A percentile compares a stretch with the other conserved stretches of the same genome.
Conservation (phyloP, 2,797 vertebrate species). For the Enoplosus armatus region DNA sequence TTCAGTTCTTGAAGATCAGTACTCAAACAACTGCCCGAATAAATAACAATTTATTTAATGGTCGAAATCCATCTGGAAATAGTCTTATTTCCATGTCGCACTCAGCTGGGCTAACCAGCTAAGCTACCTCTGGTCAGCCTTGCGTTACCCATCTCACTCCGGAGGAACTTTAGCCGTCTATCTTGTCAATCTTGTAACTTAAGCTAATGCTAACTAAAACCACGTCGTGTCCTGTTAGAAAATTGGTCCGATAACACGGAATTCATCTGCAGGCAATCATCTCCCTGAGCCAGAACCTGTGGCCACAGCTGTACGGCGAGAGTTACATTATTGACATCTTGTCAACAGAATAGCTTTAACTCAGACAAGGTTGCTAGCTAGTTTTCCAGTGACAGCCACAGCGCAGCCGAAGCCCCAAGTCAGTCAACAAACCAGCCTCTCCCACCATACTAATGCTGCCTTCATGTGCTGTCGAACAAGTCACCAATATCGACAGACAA, state of each 20-base stretch:
- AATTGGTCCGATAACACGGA: background rate
- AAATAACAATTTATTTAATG: background rate
- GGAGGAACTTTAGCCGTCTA: conserved; percentile 70
- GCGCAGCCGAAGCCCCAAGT: conserved; percentile 33
- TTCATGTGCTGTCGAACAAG: conserved; percentile 38
- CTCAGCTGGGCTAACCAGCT: conserved; percentile 32
- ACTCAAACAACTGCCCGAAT: background rate
- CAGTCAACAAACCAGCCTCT: conserved; percentile 75
- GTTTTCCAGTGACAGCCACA: conserved; percentile 5
- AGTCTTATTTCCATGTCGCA: conserved; percentile 28
- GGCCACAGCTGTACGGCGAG: background rate
- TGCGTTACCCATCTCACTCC: conserved; percentile 56
- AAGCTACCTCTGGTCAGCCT: conserved; percentile 33
- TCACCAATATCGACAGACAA: rapidly evolving
- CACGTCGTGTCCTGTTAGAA: background rate
- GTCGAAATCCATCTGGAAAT: background rate
- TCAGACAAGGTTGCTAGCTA: conserved; percentile 29
- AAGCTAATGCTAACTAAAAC: conserved; percentile 42
- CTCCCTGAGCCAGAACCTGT: background rate
- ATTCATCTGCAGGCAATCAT: background rate
- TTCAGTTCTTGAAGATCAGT: background rate
- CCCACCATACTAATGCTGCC: conserved; percentile 46
- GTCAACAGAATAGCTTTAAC: conserved; percentile 22
- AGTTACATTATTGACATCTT: conserved; percentile 53
- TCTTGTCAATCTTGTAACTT: conserved; percentile 67